A percentile compares a stretch with the other conserved stretches of the same genome.
phyloP scores from a whole-genome alignment of 2,113 vertebrate species.

The Hippocampus guttulatus region DNA sequence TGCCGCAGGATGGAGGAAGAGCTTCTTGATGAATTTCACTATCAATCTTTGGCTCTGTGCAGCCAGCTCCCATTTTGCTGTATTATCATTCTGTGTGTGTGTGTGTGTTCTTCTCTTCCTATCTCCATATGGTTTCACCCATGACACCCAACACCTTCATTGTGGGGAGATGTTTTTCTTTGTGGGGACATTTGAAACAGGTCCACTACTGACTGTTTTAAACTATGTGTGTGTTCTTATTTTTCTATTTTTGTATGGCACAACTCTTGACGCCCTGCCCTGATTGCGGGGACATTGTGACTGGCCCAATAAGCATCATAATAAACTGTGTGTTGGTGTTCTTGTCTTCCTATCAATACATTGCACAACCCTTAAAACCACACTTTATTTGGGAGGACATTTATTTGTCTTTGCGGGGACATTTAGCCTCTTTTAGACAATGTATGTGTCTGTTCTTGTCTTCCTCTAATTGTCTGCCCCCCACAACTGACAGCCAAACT shows the following conservation, averaged over 20 bases:
- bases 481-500: too few species aligned
- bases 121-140: not conserved
- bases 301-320: too few species aligned
- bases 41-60: constrained; percentile 8
- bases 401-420: too few species aligned
- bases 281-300: not conserved
- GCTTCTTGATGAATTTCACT: constrained; percentile 23
- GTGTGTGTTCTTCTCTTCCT: not conserved
- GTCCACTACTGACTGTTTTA: not conserved
- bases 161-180: not conserved
- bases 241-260: not conserved
- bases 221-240: not conserved
- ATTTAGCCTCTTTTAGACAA: too few species aligned
- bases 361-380: too few species aligned
- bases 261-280: too few species aligned
- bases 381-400: too few species aligned
- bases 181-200: not conserved
- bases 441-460: too few species aligned
- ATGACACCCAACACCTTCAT: not conserved
- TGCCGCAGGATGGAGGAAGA: constrained; percentile 19
- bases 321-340: too few species aligned
- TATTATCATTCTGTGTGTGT: constrained; percentile 7
- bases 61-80: not conserved
- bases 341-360: too few species aligned
- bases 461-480: too few species aligned